Conservation (phyloP, 2,888 invertebrate species). For the Drosophila fungiperda region DNA sequence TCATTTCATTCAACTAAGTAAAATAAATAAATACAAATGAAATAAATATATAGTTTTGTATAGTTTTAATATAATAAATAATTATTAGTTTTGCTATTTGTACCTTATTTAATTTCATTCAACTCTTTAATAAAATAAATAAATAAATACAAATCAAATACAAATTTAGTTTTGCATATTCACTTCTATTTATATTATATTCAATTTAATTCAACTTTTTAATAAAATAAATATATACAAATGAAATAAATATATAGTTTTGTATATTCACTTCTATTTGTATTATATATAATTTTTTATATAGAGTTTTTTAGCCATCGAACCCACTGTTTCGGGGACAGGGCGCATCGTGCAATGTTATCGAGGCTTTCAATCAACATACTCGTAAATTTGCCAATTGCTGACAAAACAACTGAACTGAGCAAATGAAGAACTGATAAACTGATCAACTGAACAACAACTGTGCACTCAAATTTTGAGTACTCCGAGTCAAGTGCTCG, state of each 20-base stretch:
- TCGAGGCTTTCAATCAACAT: constrained; percentile 58
- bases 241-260: neutral
- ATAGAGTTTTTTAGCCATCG: neutral
- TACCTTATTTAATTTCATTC: too few relatives aligned
- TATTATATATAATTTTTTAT: neutral
- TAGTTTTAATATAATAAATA: neutral
- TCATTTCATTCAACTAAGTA: neutral
- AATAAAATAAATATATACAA: neutral
- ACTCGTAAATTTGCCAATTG: constrained; percentile 74
- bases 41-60: neutral
- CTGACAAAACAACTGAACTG: constrained; percentile 33
- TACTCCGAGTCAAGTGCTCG: constrained; percentile 17
- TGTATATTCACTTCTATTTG: neutral
- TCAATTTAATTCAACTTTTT: neutral
- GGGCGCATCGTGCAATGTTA: constrained; percentile 34
- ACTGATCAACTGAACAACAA: neutral
- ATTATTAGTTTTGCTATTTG: too few relatives aligned
- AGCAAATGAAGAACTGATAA: neutral
- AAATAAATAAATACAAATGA: neutral
- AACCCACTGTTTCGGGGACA: constrained; percentile 36
- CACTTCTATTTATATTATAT: neutral
- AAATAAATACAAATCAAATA: too few relatives aligned
- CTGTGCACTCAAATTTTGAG: constrained; percentile 39
- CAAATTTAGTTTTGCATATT: neutral
- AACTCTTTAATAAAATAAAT: too few relatives aligned